Evolutionary conservation across 2,113 vertebrate species (phyloP).

Genomic region (Malurus alboscapulatus): DNA sequence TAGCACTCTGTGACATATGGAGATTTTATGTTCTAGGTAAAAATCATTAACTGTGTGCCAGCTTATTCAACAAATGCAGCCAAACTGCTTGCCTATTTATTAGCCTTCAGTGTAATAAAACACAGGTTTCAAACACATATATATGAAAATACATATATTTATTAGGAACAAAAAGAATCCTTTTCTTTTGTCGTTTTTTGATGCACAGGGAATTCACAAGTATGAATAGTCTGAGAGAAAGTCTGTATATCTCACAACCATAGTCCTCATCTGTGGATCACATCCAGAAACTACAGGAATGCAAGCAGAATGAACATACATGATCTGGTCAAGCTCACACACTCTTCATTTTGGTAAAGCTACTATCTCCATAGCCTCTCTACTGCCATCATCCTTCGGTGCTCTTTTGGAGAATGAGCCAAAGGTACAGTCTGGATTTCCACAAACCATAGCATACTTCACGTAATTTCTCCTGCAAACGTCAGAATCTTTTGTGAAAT

Average conservation of each 20-base stretch:
- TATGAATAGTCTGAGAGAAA: neutral
- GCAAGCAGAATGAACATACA: neutral
- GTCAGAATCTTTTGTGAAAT: neutral
- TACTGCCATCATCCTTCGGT: neutral
- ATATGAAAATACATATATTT: neutral
- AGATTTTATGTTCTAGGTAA: slow-evolving; percentile 2
- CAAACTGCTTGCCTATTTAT: neutral
- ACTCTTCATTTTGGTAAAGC: neutral
- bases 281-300: neutral
- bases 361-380: neutral
- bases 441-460: neutral
- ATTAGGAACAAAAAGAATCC: neutral
- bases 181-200: neutral
- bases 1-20: neutral
- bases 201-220: neutral
- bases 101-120: neutral
- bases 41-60: neutral
- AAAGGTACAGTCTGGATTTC: neutral
- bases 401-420: neutral
- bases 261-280: neutral
- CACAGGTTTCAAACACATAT: neutral
- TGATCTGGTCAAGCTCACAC: neutral
- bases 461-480: neutral
- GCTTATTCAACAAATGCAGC: neutral
- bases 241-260: neutral